Evolutionary conservation across 2,888 invertebrate genomes (phyloP).

Genomic region (Cryptocheilus praepositus): DNA sequence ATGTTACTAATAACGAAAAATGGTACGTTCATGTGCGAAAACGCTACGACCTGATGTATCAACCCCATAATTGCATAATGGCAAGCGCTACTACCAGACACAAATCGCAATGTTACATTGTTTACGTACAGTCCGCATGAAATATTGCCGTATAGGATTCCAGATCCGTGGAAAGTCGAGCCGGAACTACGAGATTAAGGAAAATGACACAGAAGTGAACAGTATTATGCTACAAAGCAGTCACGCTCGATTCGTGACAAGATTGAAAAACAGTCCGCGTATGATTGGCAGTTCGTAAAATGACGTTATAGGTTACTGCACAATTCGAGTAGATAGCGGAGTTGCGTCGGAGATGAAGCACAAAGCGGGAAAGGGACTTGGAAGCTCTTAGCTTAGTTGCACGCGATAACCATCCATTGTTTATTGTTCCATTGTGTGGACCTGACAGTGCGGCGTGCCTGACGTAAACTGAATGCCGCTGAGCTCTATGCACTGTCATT

Average conservation of each 20-base stretch:
- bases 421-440: conserved; percentile 45
- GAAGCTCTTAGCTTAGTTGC: conserved; percentile 37
- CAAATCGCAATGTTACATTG: too few relatives aligned
- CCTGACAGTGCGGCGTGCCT: conserved; percentile 36
- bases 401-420: conserved; percentile 49
- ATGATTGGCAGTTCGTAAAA: neutral
- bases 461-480: conserved; percentile 27
- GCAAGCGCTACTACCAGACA: too few relatives aligned
- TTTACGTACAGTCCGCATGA: too few relatives aligned
- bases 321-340: neutral
- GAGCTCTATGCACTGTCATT: conserved; percentile 16
- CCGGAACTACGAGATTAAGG: too few relatives aligned
- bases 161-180: neutral
- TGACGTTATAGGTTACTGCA: neutral
- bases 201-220: too few relatives aligned
- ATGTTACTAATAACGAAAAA: too few relatives aligned
- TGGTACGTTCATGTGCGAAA: too few relatives aligned
- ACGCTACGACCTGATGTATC: too few relatives aligned
- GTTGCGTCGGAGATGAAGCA: neutral
- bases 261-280: neutral
- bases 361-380: neutral
- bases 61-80: too few relatives aligned
- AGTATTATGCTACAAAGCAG: neutral
- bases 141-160: too few relatives aligned
- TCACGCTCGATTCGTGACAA: neutral